phyloP scores from a whole-genome alignment of 2,888 invertebrate genomes.

The Lobophora halterata region DNA sequence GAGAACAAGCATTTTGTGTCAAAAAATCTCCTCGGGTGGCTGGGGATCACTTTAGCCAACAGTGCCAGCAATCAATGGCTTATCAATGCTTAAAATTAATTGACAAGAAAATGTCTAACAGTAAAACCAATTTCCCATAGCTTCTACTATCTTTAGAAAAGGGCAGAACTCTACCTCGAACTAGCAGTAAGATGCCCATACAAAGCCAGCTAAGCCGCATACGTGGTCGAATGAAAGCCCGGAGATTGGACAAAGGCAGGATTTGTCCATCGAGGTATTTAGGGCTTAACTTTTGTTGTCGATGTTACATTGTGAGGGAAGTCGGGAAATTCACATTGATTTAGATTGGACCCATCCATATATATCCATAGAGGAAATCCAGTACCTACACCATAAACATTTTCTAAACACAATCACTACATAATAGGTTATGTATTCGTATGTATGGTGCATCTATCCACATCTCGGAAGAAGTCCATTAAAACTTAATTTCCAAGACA shows the following conservation, averaged over 20 bases:
- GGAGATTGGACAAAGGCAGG: conserved; percentile 69
- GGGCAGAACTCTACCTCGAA: conserved; percentile 18
- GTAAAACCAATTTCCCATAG: conserved; percentile 4
- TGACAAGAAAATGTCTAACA: conserved; percentile 14
- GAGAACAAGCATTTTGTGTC: too few relatives aligned
- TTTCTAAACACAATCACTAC: too few relatives aligned
- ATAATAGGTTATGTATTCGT: too few relatives aligned
- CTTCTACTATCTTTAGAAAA: neutral
- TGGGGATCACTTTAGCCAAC: too few relatives aligned
- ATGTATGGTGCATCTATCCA: too few relatives aligned
- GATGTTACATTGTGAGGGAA: conserved; percentile 32
- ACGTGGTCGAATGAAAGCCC: conserved; percentile 53
- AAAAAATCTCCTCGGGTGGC: too few relatives aligned
- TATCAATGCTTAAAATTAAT: neutral
- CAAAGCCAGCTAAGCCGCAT: conserved; percentile 58
- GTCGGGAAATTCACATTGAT: conserved; percentile 23
- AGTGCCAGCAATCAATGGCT: neutral
- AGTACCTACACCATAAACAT: too few relatives aligned
- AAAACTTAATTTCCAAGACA: too few relatives aligned
- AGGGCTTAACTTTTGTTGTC: conserved; percentile 60
- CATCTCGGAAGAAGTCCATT: too few relatives aligned
- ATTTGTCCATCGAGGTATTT: conserved; percentile 61
- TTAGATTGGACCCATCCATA: too few relatives aligned
- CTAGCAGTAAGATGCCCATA: conserved; percentile 71
- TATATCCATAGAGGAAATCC: too few relatives aligned